Percentiles rank a stretch among this genome's conserved stretches.
phyloP scores from a whole-genome alignment of 1,140 invertebrate species.

The Dreissena rostriformis region DNA sequence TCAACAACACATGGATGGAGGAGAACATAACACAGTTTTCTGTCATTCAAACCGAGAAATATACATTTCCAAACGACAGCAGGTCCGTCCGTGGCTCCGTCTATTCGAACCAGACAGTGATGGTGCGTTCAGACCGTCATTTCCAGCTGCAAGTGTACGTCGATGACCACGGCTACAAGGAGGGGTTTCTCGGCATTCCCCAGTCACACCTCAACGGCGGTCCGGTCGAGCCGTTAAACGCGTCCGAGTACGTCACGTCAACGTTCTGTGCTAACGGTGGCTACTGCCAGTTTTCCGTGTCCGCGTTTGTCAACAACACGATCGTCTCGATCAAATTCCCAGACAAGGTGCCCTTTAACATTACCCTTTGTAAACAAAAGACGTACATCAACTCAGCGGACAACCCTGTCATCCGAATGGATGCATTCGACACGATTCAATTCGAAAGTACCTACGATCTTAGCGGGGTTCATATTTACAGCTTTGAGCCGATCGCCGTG shows the following conservation, averaged over 20 bases:
- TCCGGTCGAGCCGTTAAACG: neutral
- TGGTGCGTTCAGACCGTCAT: neutral
- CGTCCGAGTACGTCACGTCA: constrained; percentile 10
- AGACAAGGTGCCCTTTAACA: neutral
- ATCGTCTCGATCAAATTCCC: constrained; percentile 11
- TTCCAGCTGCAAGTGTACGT: constrained; percentile 31
- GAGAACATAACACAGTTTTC: no score
- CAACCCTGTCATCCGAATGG: neutral
- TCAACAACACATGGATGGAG: no score
- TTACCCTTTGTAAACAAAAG: constrained; percentile 15
- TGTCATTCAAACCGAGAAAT: neutral
- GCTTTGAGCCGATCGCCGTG: constrained; percentile 36
- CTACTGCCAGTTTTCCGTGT: constrained; percentile 38
- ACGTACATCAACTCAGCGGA: neutral
- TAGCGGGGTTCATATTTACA: constrained; percentile 42
- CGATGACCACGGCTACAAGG: constrained; percentile 7
- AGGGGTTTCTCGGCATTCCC: constrained; percentile 38
- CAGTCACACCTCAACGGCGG: neutral
- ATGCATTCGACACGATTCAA: constrained; percentile 23
- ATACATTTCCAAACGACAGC: neutral
- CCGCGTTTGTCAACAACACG: constrained; percentile 29
- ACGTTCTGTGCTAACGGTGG: constrained; percentile 44
- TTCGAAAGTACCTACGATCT: constrained; percentile 41
- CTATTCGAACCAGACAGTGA: constrained; percentile 29
- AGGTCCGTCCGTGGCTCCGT: constrained; percentile 21